Percentiles rank a stretch among this genome's conserved stretches.
Conservation (phyloP, 2,113 vertebrate species). For the Chionodraco myersi region DNA sequence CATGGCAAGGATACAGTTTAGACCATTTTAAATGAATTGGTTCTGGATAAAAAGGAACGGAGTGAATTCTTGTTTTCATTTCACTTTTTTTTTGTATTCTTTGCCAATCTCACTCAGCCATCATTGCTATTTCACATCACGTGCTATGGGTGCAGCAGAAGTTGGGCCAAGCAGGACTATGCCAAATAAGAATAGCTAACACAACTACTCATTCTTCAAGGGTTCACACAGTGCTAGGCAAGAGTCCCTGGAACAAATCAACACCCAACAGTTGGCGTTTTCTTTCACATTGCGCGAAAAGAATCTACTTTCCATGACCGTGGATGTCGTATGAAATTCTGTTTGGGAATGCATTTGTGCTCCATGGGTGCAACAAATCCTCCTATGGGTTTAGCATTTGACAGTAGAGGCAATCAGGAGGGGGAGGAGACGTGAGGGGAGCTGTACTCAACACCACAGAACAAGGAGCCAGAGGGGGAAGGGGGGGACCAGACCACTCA, state of each 20-base stretch:
- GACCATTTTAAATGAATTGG: conserved; percentile 55
- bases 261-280: conserved; percentile 60
- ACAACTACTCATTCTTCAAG: conserved; percentile 59
- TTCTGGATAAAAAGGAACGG: conserved; percentile 53
- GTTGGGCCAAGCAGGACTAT: conserved; percentile 73
- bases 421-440: conserved; percentile 60
- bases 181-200: conserved; percentile 60
- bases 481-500: conserved; percentile 88
- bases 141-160: conserved; percentile 75
- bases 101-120: conserved; percentile 82
- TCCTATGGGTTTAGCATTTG: conserved; percentile 73
- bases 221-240: conserved; percentile 45
- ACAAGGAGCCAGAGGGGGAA: conserved; percentile 82
- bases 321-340: conserved; percentile 67
- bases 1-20: conserved; percentile 60
- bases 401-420: conserved; percentile 75
- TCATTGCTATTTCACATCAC: conserved; percentile 79
- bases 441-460: conserved; percentile 82
- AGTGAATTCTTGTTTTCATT: conserved; percentile 46
- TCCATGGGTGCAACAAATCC: conserved; percentile 79
- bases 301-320: conserved; percentile 50
- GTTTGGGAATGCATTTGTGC: conserved; percentile 67
- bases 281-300: conserved; percentile 49
- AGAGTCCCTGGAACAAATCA: conserved; percentile 68
- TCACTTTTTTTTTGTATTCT: background rate